Evolutionary conservation across 2,797 vertebrate species (phyloP).

Genomic region (Setipinna tenuifilis): DNA sequence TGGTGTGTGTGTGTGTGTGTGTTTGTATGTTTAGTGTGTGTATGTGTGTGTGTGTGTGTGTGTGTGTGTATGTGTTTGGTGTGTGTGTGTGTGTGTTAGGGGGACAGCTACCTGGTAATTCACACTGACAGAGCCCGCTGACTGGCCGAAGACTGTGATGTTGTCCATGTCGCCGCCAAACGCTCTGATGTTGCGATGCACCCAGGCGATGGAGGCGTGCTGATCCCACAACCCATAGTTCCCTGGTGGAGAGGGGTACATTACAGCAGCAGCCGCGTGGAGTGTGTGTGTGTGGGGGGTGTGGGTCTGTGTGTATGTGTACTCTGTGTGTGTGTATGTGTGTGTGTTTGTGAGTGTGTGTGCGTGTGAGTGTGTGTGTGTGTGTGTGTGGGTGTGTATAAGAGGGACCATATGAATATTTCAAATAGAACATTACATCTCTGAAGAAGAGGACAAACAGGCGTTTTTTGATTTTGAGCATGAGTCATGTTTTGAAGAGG

Average conservation of each 20-base stretch:
- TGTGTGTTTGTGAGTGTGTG: background rate
- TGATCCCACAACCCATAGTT: conserved; percentile 91
- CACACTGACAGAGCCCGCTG: conserved; percentile 80
- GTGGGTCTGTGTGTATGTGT: background rate
- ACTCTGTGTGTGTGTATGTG: background rate
- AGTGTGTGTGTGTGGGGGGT: background rate
- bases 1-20: background rate
- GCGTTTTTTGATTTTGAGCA: background rate
- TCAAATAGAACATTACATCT: background rate
- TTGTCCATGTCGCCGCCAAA: conserved; percentile 87
- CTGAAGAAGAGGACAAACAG: background rate
- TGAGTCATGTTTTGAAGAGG: background rate
- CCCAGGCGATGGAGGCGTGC: conserved; percentile 89
- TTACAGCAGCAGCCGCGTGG: background rate
- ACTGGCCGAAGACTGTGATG: conserved; percentile 90
- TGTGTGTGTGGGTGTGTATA: background rate
- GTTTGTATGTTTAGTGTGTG: background rate
- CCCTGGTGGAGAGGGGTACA: conserved; percentile 65
- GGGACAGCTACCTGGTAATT: conserved; percentile 79
- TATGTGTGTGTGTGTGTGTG: too few relatives aligned
- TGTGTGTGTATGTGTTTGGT: background rate
- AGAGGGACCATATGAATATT: background rate
- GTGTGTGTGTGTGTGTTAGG: too few relatives aligned
- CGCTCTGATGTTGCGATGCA: conserved; percentile 84
- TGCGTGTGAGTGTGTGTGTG: background rate